phyloP scores from a whole-genome alignment of 2,888 invertebrate species.

The Biston stratarius region DNA sequence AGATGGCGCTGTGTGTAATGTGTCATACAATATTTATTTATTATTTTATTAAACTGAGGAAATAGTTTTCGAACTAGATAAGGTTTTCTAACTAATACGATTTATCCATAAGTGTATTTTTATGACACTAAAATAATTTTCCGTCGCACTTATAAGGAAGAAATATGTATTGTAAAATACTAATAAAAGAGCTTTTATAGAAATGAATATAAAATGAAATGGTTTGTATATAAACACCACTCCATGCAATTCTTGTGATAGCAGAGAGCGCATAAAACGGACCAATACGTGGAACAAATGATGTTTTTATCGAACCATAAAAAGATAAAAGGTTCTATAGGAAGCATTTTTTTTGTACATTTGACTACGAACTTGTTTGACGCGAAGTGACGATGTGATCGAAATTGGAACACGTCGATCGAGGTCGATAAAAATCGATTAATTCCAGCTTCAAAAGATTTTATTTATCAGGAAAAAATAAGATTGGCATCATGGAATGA shows the following conservation, averaged over 20 bases:
- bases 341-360: too few relatives aligned
- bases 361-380: too few relatives aligned
- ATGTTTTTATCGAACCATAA: conserved; percentile 8
- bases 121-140: conserved; percentile 11
- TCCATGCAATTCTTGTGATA: conserved; percentile 57
- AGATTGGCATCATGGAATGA: too few relatives aligned
- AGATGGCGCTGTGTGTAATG: too few relatives aligned
- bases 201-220: conserved; percentile 34
- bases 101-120: not conserved
- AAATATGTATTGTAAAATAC: conserved; percentile 4
- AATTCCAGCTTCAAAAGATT: too few relatives aligned
- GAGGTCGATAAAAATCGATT: too few relatives aligned
- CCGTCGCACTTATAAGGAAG: conserved; percentile 10
- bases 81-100: not conserved
- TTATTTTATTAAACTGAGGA: not conserved
- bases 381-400: too few relatives aligned
- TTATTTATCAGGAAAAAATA: too few relatives aligned
- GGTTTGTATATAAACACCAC: conserved; percentile 37
- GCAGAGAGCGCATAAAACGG: conserved; percentile 46
- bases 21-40: too few relatives aligned
- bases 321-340: not conserved
- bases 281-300: conserved; percentile 52
- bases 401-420: too few relatives aligned
- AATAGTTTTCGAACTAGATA: too few relatives aligned
- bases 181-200: conserved; percentile 20